These are phyloP conservation scores for Naja naja DNA, from an alignment of 2,113 vertebrate genomes.

Conservation along the genomic window DNA sequence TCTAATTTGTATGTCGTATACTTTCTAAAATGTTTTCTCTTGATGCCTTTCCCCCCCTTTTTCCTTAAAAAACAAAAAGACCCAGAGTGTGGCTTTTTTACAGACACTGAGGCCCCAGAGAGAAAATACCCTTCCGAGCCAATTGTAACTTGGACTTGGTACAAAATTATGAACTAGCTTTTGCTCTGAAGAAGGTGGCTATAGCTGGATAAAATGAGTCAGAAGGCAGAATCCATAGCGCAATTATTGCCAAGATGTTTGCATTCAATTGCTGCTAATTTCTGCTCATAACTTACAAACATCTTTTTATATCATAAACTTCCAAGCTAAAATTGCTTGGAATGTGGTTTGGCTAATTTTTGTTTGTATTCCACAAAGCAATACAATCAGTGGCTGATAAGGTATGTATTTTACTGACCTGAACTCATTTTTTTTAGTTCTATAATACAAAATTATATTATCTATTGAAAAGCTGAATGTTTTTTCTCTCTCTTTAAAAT, in stretches of 20 bases:
- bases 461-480: slow-evolving; percentile 67
- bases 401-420: slow-evolving; percentile 62
- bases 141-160: slow-evolving; percentile 65
- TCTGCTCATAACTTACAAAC: slow-evolving; percentile 46
- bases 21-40: slow-evolving; percentile 70
- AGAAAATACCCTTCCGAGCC: slow-evolving; percentile 68
- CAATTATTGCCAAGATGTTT: slow-evolving; percentile 54
- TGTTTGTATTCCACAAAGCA: slow-evolving; percentile 9
- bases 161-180: slow-evolving; percentile 64
- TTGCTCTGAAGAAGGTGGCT: slow-evolving; percentile 70
- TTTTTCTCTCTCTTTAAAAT: slow-evolving; percentile 46
- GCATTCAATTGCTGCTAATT: slow-evolving; percentile 52
- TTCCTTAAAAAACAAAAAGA: slow-evolving; percentile 36
- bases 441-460: slow-evolving; percentile 45
- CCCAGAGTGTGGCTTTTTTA: slow-evolving; percentile 73
- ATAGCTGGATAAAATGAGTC: slow-evolving; percentile 59
- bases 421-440: slow-evolving; percentile 48
- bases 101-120: slow-evolving; percentile 76
- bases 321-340: slow-evolving; percentile 31
- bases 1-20: slow-evolving; percentile 67
- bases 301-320: slow-evolving; percentile 45
- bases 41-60: slow-evolving; percentile 65
- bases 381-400: slow-evolving; percentile 40
- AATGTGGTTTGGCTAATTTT: neutral
- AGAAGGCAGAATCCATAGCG: slow-evolving; percentile 51